A percentile compares a stretch with the other conserved stretches of the same genome.
Conservation (phyloP, 1,140 invertebrate species). For the Caenorhabditis latens region DNA sequence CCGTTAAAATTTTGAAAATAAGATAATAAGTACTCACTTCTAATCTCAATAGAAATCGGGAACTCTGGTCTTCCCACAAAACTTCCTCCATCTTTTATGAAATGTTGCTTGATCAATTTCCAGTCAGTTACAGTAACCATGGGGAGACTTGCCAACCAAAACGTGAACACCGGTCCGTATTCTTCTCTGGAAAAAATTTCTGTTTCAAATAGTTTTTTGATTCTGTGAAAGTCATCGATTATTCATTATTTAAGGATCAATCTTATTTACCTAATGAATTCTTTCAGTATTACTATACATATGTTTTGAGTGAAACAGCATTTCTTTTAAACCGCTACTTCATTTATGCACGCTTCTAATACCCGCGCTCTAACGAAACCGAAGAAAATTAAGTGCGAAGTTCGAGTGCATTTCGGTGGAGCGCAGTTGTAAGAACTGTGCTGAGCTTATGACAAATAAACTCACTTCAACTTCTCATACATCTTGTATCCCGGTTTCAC, state of each 20-base stretch:
- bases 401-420: no score
- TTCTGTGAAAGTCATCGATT: no score
- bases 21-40: neutral
- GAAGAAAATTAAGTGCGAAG: no score
- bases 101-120: conserved; percentile 28
- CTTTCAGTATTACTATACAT: no score
- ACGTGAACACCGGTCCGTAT: conserved; percentile 24
- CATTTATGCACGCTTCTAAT: no score
- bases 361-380: no score
- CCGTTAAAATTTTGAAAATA: neutral
- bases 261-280: no score
- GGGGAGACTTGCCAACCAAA: conserved; percentile 13
- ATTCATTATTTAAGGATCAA: no score
- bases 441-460: neutral
- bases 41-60: conserved; percentile 7
- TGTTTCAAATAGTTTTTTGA: neutral
- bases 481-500: conserved; percentile 43
- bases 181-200: neutral
- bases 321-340: no score
- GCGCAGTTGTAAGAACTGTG: no score
- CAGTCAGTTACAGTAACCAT: conserved; percentile 39
- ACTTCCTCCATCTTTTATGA: conserved; percentile 30
- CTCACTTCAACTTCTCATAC: conserved; percentile 32
- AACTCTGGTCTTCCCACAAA: conserved; percentile 11
- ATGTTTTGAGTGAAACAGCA: no score